Evolutionary conservation across 2,113 vertebrate genomes (phyloP), one percentile per base, ranked within the genome.

Genomic region (Glaucomys volans): DNA sequence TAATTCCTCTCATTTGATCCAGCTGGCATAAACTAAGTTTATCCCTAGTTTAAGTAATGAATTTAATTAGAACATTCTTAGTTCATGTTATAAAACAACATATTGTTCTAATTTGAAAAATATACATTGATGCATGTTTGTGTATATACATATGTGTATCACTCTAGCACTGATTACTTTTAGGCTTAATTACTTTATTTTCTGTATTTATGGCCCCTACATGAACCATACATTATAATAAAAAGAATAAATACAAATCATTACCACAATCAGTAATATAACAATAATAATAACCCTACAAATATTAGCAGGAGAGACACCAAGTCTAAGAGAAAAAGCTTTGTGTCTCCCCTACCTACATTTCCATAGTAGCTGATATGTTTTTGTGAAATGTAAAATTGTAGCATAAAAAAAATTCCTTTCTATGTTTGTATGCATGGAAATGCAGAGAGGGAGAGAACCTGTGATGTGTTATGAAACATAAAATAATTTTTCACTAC

Each of bases 311-410:
- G 14, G 76, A 11, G 77, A 92, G 64, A 62, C 12, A 84, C 11
- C 74, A 82, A 90, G 87, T 54, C 6, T 47, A 83, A 94, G 75
- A 50, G 82, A 35, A n/a, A 66, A 82, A 74, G 6, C 62, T 26
- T 35, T 30, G 1, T 67, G 13, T 88, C 30, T 90, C 12, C 11
- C 26, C 2, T 67, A 8, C 14, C 35, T 82, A n/a, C 7, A 81
- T 76, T 69, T 8, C 30, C 54, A 94, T 28, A 37, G 40, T 57
- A 77, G 67, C 59, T 79, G 18, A 95, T 82, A 81, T 5, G 67
- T 85, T 90, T 71, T 90, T 83, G 59, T 87, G 69, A 94, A 93
- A 83, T 66, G 18, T 75, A 89, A 79, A 95, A 80, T 52, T 90
- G 14, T 26, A 79, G 85, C 81, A 95, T 62, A 81, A 91, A 91